Evolutionary conservation across 2,888 invertebrate genomes (phyloP), one percentile per base, ranked within the genome.

Genomic region (Torymus aiolomorphi): DNA sequence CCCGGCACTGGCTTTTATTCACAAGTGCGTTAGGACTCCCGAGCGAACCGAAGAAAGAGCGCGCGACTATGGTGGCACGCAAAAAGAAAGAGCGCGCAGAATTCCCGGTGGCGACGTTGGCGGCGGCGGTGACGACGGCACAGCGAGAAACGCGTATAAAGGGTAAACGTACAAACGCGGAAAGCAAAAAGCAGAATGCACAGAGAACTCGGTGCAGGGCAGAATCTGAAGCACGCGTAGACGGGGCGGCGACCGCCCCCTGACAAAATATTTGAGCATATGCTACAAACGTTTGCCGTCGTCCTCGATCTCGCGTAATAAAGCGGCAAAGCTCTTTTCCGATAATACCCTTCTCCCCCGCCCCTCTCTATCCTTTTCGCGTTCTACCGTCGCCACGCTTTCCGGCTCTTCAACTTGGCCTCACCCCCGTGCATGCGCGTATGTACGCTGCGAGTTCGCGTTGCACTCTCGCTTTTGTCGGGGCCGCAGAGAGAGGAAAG

Each of bases 311-410:
- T 83, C 81, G 82, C 83, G 85, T 86, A 86, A 86, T 87, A 86
- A 87, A 87, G 84, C 83, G 84, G 83, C 84, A 84, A 83, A 84
- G 85, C 85, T 84, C 84, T 86, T 86, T 85, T 86, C 84, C 87
- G 84, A 85, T 87, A 86, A 86, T 84, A 83, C 84, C 80, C 83
- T 31, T 3, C 8, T 3, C 20, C 24, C 66, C 10, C 20, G 51
- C 24, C 16, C 8, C 56, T 14, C 56, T n/a, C 51, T 67, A 31
- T 31, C 31, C 31, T 3, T 31, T 31, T 8, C 31, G 31, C 31
- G 31, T 31, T 31, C 31, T 31, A 31, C 31, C 31, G 8, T 8
- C 31, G 31, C 31, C 42, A 14, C 20, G 42, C 57, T 57, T 18
- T 31, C 16, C 52, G 12, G 31, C 62, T 61, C 49, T 56, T 76